Evolutionary conservation across 2,888 invertebrate genomes (phyloP), one percentile per base, ranked within the genome.

Genomic region (Tenthredo amoena): DNA sequence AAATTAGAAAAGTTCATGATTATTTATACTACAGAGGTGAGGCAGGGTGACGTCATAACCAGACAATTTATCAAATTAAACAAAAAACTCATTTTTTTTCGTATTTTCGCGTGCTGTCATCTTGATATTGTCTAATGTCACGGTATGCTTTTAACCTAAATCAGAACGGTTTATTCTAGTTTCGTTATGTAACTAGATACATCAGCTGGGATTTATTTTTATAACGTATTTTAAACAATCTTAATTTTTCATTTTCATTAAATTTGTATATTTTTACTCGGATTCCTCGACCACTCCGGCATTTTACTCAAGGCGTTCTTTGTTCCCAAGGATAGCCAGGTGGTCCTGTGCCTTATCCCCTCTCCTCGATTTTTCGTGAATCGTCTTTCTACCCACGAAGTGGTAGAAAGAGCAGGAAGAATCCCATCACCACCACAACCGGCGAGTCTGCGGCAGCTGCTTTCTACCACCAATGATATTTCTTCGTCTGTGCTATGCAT

Each of bases 351-450:
- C 68, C 68, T 83, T 68, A 50, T 83, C 68, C 68, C 83, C 68
- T 12, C 83, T 83, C 47, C 68, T 43, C 18, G 10, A 47, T 12
- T 47, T 83, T 71, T 71, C 43, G 83, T 68, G 68, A 83, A 83
- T 83, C 83, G 68, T 83, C 83, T 71, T 83, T 83, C 83, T 83
- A 55, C 77, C 72, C 55, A 77, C 77, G 47, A 77, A n/a, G 65
- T 37, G 47, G 83, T 71, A 68, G 83, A 68, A 83, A 55, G 83
- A 68, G 47, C 83, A 83, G 81, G 81, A 81, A 62, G 65, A 71
- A 74, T 74, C 40, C 83, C 26, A 68, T 34, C 34, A 68, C 34
- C 34, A 68, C 68, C 18, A 68, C 81, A 37, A 26, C 15, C 62
- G 0, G 10, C 26, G 58, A n/a, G 58, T 62, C 26, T 62, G 81